These are phyloP conservation scores for Heterodera carotae DNA, from an alignment of 1,140 invertebrate genomes.

Conservation along the genomic window DNA sequence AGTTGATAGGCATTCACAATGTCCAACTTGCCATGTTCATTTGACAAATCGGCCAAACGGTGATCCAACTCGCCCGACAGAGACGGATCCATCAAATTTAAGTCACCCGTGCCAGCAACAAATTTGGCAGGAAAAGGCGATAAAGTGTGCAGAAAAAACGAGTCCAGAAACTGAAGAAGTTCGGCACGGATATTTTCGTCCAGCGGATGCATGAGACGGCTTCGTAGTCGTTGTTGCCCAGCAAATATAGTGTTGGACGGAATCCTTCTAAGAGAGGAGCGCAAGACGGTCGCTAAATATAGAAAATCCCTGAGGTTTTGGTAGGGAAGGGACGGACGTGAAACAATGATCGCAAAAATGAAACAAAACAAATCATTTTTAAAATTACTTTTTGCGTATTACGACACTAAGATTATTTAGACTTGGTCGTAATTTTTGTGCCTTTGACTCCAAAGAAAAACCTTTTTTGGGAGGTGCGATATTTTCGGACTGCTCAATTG, in stretches of 20 bases:
- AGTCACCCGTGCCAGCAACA: neutral
- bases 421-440: neutral
- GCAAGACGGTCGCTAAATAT: neutral
- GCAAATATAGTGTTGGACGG: neutral
- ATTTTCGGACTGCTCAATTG: neutral
- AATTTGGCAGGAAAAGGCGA: slow-evolving; percentile 15
- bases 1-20: slow-evolving; percentile 20
- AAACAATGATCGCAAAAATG: no score
- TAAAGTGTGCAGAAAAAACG: slow-evolving; percentile 11
- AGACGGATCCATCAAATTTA: neutral
- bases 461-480: neutral
- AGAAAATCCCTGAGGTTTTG: no score
- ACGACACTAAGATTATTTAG: no score
- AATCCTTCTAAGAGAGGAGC: neutral
- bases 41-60: neutral
- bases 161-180: slow-evolving; percentile 17
- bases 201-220: neutral
- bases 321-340: no score
- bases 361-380: no score
- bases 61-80: slow-evolving; percentile 20
- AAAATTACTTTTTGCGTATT: no score
- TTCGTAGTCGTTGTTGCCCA: neutral
- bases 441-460: no score
- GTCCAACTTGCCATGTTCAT: slow-evolving; percentile 24
- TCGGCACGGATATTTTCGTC: neutral